Evolutionary conservation across 1,140 invertebrate genomes (phyloP).

Genomic region (Bombus superbus): DNA sequence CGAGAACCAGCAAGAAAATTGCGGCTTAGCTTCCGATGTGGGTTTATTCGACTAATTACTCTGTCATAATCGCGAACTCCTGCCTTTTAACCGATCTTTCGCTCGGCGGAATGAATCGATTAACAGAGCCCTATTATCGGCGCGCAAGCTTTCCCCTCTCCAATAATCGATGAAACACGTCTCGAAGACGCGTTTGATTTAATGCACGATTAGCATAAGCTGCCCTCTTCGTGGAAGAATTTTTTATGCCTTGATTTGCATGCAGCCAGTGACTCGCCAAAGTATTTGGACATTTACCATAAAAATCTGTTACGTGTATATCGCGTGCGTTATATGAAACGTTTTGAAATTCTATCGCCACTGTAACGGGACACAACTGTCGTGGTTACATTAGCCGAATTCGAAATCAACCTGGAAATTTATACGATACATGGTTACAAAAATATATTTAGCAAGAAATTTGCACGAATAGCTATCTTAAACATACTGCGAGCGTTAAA

Average conservation of each 20-base stretch:
- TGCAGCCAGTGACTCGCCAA: neutral
- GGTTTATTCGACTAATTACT: slow-evolving; percentile 24
- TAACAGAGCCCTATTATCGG: neutral
- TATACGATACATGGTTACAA: too few species aligned
- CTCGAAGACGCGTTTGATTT: neutral
- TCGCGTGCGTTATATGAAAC: too few species aligned
- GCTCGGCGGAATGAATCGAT: neutral
- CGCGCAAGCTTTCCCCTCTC: neutral
- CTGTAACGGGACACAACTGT: too few species aligned
- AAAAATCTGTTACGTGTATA: neutral
- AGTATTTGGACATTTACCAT: neutral
- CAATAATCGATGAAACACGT: neutral
- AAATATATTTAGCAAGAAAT: too few species aligned
- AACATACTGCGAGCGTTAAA: too few species aligned
- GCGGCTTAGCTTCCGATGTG: too few species aligned
- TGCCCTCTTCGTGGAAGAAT: neutral
- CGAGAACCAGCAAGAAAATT: neutral
- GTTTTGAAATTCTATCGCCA: too few species aligned
- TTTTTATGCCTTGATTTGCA: neutral
- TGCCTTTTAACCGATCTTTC: neutral
- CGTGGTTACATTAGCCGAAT: too few species aligned
- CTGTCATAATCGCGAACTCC: neutral
- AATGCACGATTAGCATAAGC: neutral
- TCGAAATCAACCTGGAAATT: too few species aligned
- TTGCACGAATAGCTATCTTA: too few species aligned